These are phyloP conservation scores for Philaenus spumarius DNA, from an alignment of 1,140 invertebrate genomes.

Conservation along the genomic window DNA sequence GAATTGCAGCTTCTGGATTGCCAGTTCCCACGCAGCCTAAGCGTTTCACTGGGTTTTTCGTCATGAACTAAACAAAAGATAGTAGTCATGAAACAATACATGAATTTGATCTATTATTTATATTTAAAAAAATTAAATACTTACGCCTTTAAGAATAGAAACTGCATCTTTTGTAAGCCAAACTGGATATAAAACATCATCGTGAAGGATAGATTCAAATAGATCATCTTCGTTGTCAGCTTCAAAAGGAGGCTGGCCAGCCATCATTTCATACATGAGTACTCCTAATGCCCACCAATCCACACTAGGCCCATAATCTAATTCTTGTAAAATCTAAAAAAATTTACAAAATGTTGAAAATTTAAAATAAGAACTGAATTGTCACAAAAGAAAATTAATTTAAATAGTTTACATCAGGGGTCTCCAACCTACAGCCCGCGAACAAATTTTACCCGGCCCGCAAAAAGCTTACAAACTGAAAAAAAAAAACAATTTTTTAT, in stretches of 20 bases:
- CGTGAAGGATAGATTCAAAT: conserved; percentile 96
- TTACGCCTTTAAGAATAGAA: conserved; percentile 83
- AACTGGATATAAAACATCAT: conserved; percentile 97
- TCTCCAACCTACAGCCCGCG: too few relatives aligned
- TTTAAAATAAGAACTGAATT: too few relatives aligned
- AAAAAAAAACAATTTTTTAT: too few relatives aligned
- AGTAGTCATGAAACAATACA: not conserved
- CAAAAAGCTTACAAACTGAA: too few relatives aligned
- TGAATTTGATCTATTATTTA: not conserved
- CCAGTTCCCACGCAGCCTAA: conserved; percentile 79
- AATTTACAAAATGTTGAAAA: not conserved
- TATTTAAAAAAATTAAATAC: not conserved
- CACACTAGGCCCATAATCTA: conserved; percentile 95
- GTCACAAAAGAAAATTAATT: too few relatives aligned
- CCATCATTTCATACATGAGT: conserved; percentile 99
- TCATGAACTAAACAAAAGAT: conserved; percentile 77
- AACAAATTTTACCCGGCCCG: too few relatives aligned
- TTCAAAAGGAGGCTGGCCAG: conserved; percentile 97
- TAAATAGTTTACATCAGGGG: too few relatives aligned
- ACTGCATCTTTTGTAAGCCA: conserved; percentile 96
- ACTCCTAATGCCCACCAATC: conserved; percentile 99
- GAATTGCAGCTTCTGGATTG: conserved; percentile 78
- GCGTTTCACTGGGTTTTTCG: conserved; percentile 91
- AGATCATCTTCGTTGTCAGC: conserved; percentile 99
- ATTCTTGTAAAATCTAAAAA: conserved; percentile 77